Percentiles rank a stretch among this genome's conserved stretches.
Conservation (phyloP, 2,888 invertebrate genomes). For the Deilephila porcellus region DNA sequence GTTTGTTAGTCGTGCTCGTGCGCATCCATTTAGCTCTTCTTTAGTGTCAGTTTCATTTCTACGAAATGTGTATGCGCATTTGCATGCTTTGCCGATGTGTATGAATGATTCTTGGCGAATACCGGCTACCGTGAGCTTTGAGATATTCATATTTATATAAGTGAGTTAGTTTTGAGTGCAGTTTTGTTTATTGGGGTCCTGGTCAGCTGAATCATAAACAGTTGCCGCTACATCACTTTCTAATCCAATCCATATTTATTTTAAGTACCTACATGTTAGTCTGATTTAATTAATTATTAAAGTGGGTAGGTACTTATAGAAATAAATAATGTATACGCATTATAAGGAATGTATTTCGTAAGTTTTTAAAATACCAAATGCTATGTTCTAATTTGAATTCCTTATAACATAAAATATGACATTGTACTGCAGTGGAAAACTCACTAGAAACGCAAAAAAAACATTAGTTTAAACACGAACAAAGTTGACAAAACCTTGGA, state of each 20-base stretch:
- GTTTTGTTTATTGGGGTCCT: too few species aligned
- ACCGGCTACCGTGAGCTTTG: not conserved
- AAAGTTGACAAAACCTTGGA: slow-evolving; percentile 6
- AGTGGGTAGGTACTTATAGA: too few species aligned
- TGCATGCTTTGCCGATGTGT: not conserved
- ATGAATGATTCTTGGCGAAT: not conserved
- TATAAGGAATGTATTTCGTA: not conserved
- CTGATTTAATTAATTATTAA: too few species aligned
- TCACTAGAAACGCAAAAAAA: slow-evolving; percentile 1
- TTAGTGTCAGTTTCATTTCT: not conserved
- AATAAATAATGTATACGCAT: too few species aligned
- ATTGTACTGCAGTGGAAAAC: not conserved
- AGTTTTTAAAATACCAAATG: not conserved
- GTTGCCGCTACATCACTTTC: too few species aligned
- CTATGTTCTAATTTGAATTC: not conserved
- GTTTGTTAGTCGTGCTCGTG: slow-evolving; percentile 70
- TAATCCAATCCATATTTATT: too few species aligned
- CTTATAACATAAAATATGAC: not conserved
- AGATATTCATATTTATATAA: not conserved
- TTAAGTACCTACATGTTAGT: too few species aligned
- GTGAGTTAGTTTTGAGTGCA: too few species aligned
- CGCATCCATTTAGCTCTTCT: slow-evolving; percentile 41
- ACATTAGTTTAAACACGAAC: not conserved
- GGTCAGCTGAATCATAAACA: too few species aligned
- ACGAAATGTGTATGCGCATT: not conserved